Evolutionary conservation across 2,113 vertebrate genomes (phyloP).

Genomic region (Mobula hypostoma): DNA sequence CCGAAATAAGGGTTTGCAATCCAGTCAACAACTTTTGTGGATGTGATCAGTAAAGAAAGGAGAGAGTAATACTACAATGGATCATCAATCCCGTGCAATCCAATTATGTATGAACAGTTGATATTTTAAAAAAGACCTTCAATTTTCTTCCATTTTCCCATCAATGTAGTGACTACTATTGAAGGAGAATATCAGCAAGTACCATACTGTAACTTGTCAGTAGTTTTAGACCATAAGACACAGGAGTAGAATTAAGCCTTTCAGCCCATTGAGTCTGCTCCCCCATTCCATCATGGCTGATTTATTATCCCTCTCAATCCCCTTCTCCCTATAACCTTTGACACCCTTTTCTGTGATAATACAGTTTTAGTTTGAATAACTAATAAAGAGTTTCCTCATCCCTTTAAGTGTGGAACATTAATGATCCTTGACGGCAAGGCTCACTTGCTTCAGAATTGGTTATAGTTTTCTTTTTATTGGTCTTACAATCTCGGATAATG

Average conservation of each 20-base stretch:
- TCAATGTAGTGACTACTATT: background rate
- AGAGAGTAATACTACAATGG: background rate
- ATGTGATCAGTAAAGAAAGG: background rate
- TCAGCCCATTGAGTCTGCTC: too few relatives aligned
- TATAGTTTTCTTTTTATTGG: too few relatives aligned
- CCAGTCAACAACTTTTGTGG: background rate
- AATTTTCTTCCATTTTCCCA: background rate
- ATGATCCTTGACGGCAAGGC: too few relatives aligned
- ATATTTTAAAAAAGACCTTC: background rate
- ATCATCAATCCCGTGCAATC: background rate
- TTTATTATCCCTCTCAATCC: too few relatives aligned
- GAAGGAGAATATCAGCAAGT: background rate
- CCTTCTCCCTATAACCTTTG: too few relatives aligned
- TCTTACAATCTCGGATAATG: too few relatives aligned
- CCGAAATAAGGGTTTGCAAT: too few relatives aligned
- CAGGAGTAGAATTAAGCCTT: too few relatives aligned
- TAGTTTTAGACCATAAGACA: background rate
- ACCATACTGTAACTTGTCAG: too few relatives aligned
- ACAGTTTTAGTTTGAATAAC: background rate
- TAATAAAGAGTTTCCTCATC: background rate
- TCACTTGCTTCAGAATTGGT: too few relatives aligned
- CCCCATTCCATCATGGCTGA: too few relatives aligned
- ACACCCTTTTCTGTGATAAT: background rate
- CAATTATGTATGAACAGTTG: background rate
- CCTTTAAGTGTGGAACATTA: too few relatives aligned